Evolutionary conservation across 2,113 vertebrate genomes (phyloP).

Genomic region (Anas platyrhynchos): DNA sequence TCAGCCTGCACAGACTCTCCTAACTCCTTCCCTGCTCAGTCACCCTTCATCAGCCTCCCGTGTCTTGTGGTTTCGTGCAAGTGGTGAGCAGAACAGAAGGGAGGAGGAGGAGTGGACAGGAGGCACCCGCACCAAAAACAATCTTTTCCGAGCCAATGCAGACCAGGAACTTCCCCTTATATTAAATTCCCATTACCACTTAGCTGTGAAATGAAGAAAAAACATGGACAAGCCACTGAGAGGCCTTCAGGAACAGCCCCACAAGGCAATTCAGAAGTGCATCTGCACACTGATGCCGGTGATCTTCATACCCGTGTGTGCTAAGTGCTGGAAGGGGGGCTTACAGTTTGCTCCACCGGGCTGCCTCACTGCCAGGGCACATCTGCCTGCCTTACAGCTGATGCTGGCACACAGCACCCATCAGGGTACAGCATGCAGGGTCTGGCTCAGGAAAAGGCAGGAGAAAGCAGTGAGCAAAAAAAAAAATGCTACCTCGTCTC

Average conservation of each 20-base stretch:
- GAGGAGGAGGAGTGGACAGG: background rate
- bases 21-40: background rate
- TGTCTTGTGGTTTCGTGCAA: background rate
- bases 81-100: background rate
- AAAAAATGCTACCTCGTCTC: slow-evolving; percentile 29
- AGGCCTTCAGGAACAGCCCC: background rate
- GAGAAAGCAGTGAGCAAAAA: slow-evolving; percentile 36
- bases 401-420: background rate
- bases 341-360: background rate
- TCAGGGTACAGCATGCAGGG: background rate
- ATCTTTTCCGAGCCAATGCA: background rate
- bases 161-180: background rate
- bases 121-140: background rate
- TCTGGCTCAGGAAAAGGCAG: background rate
- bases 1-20: background rate
- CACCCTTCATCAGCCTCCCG: background rate
- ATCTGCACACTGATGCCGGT: background rate
- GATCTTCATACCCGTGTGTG: fast-evolving
- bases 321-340: background rate
- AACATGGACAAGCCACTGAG: background rate
- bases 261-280: background rate
- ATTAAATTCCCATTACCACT: background rate
- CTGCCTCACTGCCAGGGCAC: background rate
- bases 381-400: background rate
- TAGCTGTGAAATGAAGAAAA: background rate